phyloP scores from a whole-genome alignment of 2,888 invertebrate genomes.

The Xestoiulus laeticollis region DNA sequence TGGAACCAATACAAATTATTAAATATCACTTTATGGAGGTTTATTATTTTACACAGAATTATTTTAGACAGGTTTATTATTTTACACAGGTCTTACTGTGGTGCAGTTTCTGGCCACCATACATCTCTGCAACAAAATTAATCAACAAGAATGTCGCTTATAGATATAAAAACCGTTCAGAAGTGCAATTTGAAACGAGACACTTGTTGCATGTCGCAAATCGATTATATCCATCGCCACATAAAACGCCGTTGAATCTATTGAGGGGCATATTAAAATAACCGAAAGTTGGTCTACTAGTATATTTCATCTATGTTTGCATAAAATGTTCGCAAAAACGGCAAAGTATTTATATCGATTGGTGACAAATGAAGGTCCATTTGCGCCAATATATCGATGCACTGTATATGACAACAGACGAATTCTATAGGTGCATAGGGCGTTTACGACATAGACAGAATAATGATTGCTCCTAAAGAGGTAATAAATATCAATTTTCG shows the following conservation, averaged over 20 bases:
- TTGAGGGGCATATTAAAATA: not conserved
- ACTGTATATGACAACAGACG: not conserved
- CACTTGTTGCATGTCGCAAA: not conserved
- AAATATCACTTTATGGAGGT: too few species aligned
- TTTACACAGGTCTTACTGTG: too few species aligned
- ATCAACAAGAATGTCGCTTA: too few species aligned
- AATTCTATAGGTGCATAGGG: not conserved
- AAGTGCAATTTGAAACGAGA: not conserved
- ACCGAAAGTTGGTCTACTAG: not conserved
- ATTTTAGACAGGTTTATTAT: too few species aligned
- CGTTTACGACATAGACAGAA: not conserved
- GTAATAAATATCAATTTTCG: conserved; percentile 1
- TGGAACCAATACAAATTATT: too few species aligned
- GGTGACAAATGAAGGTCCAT: not conserved
- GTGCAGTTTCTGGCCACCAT: too few species aligned
- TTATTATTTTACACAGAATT: too few species aligned
- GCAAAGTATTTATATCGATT: not conserved
- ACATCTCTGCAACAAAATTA: too few species aligned
- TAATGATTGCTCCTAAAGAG: not conserved
- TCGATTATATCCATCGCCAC: not conserved
- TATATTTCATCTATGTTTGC: not conserved
- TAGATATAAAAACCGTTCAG: not conserved
- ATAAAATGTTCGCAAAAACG: not conserved
- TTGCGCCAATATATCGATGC: not conserved
- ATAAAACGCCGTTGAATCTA: conserved; percentile 26